Evolutionary conservation across 2,113 vertebrate genomes (phyloP).

Genomic region (Neomonachus schauinslandi): DNA sequence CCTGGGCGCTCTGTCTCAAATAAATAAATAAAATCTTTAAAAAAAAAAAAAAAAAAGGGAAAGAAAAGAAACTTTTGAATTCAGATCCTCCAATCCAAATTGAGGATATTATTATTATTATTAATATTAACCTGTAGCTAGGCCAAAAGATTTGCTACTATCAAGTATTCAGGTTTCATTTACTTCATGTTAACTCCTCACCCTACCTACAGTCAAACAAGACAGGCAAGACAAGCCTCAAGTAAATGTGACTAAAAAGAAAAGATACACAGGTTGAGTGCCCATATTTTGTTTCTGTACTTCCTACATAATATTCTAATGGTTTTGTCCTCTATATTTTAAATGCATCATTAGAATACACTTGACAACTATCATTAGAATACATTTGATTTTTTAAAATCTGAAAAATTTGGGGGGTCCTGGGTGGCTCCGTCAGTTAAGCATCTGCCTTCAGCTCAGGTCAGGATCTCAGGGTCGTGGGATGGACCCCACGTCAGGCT

Average conservation of each 20-base stretch:
- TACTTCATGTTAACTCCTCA: neutral
- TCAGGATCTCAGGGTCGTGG: neutral
- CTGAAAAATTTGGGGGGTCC: neutral
- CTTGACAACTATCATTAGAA: neutral
- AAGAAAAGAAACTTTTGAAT: neutral
- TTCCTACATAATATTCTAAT: neutral
- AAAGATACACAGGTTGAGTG: neutral
- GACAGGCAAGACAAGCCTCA: neutral
- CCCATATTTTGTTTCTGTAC: neutral
- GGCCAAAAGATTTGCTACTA: neutral
- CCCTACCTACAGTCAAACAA: neutral
- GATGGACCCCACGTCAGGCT: neutral
- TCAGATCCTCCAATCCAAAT: neutral
- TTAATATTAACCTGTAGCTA: neutral
- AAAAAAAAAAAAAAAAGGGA: too few species aligned
- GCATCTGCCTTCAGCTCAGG: neutral
- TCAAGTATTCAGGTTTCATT: neutral
- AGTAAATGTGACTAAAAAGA: neutral
- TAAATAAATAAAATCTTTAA: too few species aligned
- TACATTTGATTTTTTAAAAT: neutral
- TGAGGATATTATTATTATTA: neutral
- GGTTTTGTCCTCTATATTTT: neutral
- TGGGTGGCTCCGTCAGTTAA: neutral
- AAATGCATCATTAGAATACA: neutral
- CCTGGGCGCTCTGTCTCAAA: too few species aligned